These are phyloP conservation scores for Shargacucullia verbasci DNA, from an alignment of 2,888 invertebrate genomes.

Conservation along the genomic window DNA sequence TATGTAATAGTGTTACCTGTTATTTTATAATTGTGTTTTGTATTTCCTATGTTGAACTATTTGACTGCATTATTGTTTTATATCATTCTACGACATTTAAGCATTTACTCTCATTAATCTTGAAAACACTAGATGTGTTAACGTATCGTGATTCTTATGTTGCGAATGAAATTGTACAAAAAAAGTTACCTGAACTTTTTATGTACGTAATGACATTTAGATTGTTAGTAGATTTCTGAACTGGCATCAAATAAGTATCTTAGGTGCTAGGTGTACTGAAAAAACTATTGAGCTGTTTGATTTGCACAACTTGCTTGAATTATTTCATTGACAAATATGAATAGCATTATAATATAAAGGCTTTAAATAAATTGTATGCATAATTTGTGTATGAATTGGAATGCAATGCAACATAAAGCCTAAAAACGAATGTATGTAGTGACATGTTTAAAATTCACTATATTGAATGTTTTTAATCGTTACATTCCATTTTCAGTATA, in stretches of 20 bases:
- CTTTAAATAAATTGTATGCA: constrained; percentile 33
- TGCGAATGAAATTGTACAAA: constrained; percentile 74
- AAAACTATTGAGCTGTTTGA: constrained; percentile 37
- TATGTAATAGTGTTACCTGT: constrained; percentile 80
- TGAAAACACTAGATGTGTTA: constrained; percentile 33
- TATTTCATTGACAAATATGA: constrained; percentile 17
- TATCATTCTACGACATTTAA: constrained; percentile 53
- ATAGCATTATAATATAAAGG: constrained; percentile 25
- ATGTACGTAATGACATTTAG: constrained; percentile 66
- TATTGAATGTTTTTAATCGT: constrained; percentile 50
- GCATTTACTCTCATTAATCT: constrained; percentile 62
- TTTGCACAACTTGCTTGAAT: constrained; percentile 38
- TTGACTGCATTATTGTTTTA: constrained; percentile 47
- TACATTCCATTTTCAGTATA: constrained; percentile 72
- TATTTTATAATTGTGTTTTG: constrained; percentile 73
- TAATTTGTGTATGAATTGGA: constrained; percentile 30
- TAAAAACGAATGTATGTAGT: constrained; percentile 21
- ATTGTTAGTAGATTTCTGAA: constrained; percentile 62
- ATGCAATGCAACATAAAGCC: constrained; percentile 28
- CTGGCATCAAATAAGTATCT: constrained; percentile 62
- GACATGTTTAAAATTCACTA: constrained; percentile 29
- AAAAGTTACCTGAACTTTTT: constrained; percentile 82
- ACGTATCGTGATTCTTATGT: constrained; percentile 40
- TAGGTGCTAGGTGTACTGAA: constrained; percentile 72
- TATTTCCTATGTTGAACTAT: constrained; percentile 41